These are phyloP conservation scores for Sebastes miniatus DNA, from an alignment of 2,797 vertebrate species.

Conservation along the genomic window DNA sequence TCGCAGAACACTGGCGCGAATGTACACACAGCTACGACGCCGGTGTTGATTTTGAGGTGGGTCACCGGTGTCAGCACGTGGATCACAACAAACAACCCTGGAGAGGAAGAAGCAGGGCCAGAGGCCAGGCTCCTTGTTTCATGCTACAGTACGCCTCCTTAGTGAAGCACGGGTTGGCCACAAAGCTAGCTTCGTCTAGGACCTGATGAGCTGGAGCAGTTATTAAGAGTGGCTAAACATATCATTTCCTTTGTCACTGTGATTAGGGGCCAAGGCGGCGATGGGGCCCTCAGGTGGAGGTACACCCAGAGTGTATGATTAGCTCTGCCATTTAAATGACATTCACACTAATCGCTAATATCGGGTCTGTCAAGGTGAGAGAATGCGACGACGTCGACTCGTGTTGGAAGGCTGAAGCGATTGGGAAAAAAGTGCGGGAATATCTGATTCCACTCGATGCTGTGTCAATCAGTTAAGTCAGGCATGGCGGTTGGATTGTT, in stretches of 20 bases:
- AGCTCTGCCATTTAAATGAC: constrained; percentile 82
- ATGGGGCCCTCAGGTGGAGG: constrained; percentile 71
- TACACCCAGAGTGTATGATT: constrained; percentile 72
- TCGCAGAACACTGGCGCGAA: constrained; percentile 9
- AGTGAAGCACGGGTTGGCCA: constrained; percentile 10
- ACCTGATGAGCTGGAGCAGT: constrained; percentile 68
- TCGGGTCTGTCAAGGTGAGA: constrained; percentile 73
- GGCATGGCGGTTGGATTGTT: constrained; percentile 54
- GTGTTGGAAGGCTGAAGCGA: constrained; percentile 34
- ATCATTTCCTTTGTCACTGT: constrained; percentile 73
- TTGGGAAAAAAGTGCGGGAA: constrained; percentile 41
- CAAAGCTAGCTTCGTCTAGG: constrained; percentile 26
- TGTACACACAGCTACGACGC: constrained; percentile 7
- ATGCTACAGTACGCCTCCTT: background rate
- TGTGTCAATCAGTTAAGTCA: constrained; percentile 67
- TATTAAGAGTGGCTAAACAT: constrained; percentile 76
- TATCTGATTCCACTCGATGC: constrained; percentile 65
- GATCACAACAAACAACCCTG: constrained; percentile 48
- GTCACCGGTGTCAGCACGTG: constrained; percentile 35
- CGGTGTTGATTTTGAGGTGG: constrained; percentile 37
- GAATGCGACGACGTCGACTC: constrained; percentile 57
- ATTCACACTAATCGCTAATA: constrained; percentile 81
- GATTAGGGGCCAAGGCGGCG: constrained; percentile 66
- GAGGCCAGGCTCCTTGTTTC: constrained; percentile 27
- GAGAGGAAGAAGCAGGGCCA: constrained; percentile 12